Percentiles rank a stretch among this genome's conserved stretches.
Conservation (phyloP, 2,888 invertebrate species). For the Ophioninae sp. region DNA sequence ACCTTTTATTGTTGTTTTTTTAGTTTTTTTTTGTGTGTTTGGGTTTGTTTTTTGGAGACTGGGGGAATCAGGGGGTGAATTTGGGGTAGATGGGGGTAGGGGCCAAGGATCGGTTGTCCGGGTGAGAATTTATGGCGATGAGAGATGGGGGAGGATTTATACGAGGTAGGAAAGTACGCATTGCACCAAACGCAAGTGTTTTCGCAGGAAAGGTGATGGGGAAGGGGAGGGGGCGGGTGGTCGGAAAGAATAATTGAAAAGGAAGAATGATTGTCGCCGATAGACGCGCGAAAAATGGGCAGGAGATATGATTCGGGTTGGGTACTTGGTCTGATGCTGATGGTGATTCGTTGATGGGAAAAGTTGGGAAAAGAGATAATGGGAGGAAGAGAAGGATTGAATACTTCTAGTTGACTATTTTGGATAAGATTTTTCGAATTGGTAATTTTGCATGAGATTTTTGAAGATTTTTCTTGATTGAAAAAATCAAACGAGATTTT, state of each 20-base stretch:
- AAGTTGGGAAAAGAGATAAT: no score
- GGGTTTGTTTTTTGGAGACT: no score
- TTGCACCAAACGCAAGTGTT: constrained; percentile 40
- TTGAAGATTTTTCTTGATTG: no score
- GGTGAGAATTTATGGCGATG: constrained; percentile 33
- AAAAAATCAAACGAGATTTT: no score
- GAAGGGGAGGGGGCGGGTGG: not conserved
- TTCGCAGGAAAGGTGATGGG: constrained; percentile 12
- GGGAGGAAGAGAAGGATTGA: no score
- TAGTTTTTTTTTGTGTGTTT: not conserved
- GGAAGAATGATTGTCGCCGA: constrained; percentile 14
- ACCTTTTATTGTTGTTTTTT: constrained; percentile 18
- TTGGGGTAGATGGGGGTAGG: not conserved
- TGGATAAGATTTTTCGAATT: no score
- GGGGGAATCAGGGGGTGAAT: no score
- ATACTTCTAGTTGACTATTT: no score
- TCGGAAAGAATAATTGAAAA: not conserved
- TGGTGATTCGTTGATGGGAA: no score
- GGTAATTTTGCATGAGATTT: no score
- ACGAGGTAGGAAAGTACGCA: constrained; percentile 36
- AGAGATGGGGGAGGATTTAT: constrained; percentile 34
- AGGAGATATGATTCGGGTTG: constrained; percentile 14
- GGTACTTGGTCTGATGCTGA: no score
- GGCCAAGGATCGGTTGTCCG: constrained; percentile 12
- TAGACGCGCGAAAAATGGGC: constrained; percentile 19